Evolutionary conservation across 2,113 vertebrate species (phyloP), one percentile per base, ranked within the genome.

Genomic region (Channa maculata): DNA sequence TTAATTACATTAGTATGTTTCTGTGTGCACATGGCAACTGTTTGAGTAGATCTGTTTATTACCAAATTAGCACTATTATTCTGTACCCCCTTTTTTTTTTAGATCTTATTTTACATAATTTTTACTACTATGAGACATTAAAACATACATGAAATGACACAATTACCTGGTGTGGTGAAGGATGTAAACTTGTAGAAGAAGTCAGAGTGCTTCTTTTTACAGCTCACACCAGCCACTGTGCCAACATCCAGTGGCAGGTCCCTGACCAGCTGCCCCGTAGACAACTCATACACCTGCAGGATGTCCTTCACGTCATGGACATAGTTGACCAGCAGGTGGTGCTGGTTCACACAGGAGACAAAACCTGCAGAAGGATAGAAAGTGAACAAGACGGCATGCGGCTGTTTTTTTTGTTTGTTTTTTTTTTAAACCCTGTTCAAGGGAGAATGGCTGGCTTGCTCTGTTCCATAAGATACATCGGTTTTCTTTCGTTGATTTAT

Each of bases 161-260:
- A 34, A 0, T 65, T 64, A 94, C 94, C 94, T 46, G 94, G 93
- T 0, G 93, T 94, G 2, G 93, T 94, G 75, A 94, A 95, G 46
- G 93, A 95, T 50, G 91, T 93, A 77, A 94, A 94, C 79, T 94
- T 92, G 84, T 94, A 95, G 88, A 95, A 95, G 71, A 95, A 87
- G 2, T 95, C 94, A 0, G 91, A 60, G 70, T 94, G 87, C 14
- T 94, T 92, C 86, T 95, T 95, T 81, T 93, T 94, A 86, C 93
- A 93, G 91, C 94, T 95, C 64, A 94, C 79, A 2, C 93, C 92
- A 0, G 50, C 65, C 43, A 95, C 89, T 0, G 93, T 92, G 33
- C 94, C 94, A 6, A 95, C 92, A 0, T 92, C 92, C 49, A 95
- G 77, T 0, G 93, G 94, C 74, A 95, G 88, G 36, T 92, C 80